Base-by-base conservation (phyloP, 2,113 vertebrate genomes). In the Triplophysa dalaica region DNA sequence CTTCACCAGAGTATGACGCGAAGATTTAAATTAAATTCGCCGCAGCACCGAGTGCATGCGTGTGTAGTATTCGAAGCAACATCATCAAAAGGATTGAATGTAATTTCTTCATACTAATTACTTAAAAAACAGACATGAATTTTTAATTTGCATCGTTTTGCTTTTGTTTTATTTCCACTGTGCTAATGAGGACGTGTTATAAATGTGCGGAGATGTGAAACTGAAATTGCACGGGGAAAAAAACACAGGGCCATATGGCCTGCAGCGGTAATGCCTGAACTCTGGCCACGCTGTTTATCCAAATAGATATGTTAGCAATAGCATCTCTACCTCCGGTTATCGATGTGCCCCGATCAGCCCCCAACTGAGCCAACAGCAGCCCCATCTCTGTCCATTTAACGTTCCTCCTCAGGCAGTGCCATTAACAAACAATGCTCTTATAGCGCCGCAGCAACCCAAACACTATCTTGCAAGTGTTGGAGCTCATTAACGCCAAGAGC, bases 81-180 rank as follows among this genome's bases (percentile, higher is more conserved):
- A 86, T 89, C 78, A 89, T 89, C 80, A 89, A 89, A 87, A 87
- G 79, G 80, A 82, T 86, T 82, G 65, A 80, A 76, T 86, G 14
- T 62, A 3, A 87, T 87, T 84, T 85, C 86, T 86, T 78, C 61
- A 84, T 82, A 89, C 84, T 87, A 68, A 84, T 79, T 66, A 61
- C 79, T 56, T 54, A 84, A 84, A 87, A 87, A 85, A 69, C 50
- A 77, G 64, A 54, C 85, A 88, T 81, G 19, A 58, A 65, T 43
- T 48, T 69, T 62, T 75, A 22, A 54, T 24, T 12, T 56, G 17
- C 10, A 8, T 87, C 65, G 68, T 68, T 83, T 66, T 77, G 38
- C 24, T 38, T 52, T 45, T 67, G 56, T 72, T 50, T n/a, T 7
- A 21, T 1, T 16, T 1, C 24, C 21, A 45, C 1, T 48, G 21